These are phyloP conservation scores for Coluber constrictor DNA, from an alignment of 2,797 vertebrate species.

Conservation along the genomic window DNA sequence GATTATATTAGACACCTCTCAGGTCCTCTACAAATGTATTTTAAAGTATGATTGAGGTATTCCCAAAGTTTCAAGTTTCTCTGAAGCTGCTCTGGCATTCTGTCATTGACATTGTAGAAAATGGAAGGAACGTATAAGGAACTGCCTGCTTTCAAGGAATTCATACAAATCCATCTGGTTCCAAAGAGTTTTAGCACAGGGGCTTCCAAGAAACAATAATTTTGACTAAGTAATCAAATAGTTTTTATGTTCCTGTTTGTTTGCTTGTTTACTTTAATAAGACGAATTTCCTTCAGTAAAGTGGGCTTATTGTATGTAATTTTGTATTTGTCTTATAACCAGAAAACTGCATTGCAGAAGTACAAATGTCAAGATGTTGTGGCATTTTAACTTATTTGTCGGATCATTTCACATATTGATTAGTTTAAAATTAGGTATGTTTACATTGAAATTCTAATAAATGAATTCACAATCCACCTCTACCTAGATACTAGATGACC, in stretches of 20 bases:
- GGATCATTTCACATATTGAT: neutral
- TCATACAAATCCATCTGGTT: neutral
- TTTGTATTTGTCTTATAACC: neutral
- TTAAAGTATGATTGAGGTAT: neutral
- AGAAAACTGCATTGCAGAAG: neutral
- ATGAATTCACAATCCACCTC: neutral
- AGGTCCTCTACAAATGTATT: neutral
- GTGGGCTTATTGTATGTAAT: neutral
- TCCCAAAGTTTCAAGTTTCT: neutral
- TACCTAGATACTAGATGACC: neutral
- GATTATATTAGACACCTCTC: neutral
- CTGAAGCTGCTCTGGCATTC: neutral
- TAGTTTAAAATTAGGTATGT: neutral
- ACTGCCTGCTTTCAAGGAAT: neutral
- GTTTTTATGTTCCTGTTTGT: neutral
- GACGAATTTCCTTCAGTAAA: neutral
- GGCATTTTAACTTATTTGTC: neutral
- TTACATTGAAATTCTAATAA: neutral
- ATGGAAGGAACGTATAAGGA: neutral
- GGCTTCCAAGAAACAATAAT: neutral
- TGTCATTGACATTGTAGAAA: neutral
- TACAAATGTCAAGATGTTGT: neutral
- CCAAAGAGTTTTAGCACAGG: neutral
- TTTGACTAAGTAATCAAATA: neutral
- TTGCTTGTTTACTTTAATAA: neutral